Evolutionary conservation across 1,140 invertebrate species (phyloP).

Genomic region (Spodoptera frugiperda): DNA sequence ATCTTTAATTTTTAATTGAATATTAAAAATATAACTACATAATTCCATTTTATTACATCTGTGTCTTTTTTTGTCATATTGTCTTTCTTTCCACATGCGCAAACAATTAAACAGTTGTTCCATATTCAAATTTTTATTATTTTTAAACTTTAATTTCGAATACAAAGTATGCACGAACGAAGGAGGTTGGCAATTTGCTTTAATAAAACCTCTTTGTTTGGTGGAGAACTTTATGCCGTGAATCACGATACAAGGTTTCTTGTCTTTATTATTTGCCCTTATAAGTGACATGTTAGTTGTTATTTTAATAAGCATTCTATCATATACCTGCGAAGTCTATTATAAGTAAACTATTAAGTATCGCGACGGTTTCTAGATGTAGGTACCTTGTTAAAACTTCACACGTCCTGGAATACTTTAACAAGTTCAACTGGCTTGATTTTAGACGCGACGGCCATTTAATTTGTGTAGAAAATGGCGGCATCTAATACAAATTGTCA

Average conservation of each 20-base stretch:
- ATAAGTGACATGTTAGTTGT: slow-evolving; percentile 15
- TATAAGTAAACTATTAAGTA: slow-evolving; percentile 50
- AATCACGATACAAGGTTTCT: slow-evolving; percentile 25
- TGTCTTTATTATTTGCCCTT: slow-evolving; percentile 33
- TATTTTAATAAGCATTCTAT: slow-evolving; percentile 22
- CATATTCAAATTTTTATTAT: slow-evolving; percentile 4
- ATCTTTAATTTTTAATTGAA: slow-evolving; percentile 3
- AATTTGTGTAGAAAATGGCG: slow-evolving; percentile 33
- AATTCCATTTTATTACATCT: slow-evolving; percentile 24
- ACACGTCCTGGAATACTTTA: slow-evolving; percentile 60
- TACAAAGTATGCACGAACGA: slow-evolving; percentile 5
- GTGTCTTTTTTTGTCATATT: no score
- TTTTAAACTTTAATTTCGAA: no score
- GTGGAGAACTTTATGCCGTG: background rate
- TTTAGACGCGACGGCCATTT: slow-evolving; percentile 53
- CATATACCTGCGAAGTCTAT: slow-evolving; percentile 21
- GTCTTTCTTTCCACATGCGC: background rate
- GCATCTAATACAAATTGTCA: slow-evolving; percentile 25
- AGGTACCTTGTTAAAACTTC: slow-evolving; percentile 67
- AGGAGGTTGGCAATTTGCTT: background rate
- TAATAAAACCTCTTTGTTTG: slow-evolving; percentile 2
- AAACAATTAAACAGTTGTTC: slow-evolving; percentile 21
- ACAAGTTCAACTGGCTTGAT: slow-evolving; percentile 57
- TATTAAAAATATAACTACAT: background rate
- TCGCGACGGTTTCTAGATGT: slow-evolving; percentile 48